These are phyloP conservation scores for Asteroscopus sphinx DNA, from an alignment of 2,888 invertebrate genomes.

Conservation along the genomic window DNA sequence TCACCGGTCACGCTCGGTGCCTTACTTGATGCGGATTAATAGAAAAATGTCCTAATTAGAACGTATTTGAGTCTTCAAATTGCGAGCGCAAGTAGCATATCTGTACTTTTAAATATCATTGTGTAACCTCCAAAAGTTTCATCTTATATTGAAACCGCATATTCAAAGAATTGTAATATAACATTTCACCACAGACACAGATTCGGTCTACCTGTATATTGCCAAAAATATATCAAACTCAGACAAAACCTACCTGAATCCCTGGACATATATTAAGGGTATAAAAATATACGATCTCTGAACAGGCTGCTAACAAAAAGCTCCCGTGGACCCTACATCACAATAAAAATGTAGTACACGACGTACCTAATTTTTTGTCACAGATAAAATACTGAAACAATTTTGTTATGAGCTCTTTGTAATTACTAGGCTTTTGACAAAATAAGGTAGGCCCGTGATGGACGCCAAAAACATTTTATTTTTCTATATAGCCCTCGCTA, in stretches of 20 bases:
- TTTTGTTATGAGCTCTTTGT: conserved; percentile 38
- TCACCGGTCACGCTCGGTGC: too few species aligned
- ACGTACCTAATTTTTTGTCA: conserved; percentile 14
- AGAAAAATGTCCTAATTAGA: too few species aligned
- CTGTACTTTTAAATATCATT: too few species aligned
- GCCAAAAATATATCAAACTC: conserved; percentile 30
- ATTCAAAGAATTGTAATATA: too few species aligned
- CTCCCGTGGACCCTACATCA: conserved; percentile 20
- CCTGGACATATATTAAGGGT: conserved; percentile 8
- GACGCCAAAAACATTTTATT: conserved; percentile 12
- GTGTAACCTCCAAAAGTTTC: too few species aligned
- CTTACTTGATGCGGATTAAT: too few species aligned
- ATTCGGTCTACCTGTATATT: conserved; percentile 15
- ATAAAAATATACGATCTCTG: conserved; percentile 32
- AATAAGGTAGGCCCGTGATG: conserved; percentile 1
- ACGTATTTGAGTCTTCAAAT: too few species aligned
- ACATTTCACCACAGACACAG: conserved; percentile 4
- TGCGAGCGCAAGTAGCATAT: too few species aligned
- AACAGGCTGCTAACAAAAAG: conserved; percentile 23
- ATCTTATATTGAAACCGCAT: too few species aligned
- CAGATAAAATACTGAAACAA: conserved; percentile 46
- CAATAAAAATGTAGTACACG: conserved; percentile 27
- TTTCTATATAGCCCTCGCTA: not conserved
- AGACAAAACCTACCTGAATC: conserved; percentile 25
- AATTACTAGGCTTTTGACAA: conserved; percentile 34